These are phyloP conservation scores for Gallinago jamesoni DNA, from an alignment of 2,113 vertebrate species.

Conservation along the genomic window DNA sequence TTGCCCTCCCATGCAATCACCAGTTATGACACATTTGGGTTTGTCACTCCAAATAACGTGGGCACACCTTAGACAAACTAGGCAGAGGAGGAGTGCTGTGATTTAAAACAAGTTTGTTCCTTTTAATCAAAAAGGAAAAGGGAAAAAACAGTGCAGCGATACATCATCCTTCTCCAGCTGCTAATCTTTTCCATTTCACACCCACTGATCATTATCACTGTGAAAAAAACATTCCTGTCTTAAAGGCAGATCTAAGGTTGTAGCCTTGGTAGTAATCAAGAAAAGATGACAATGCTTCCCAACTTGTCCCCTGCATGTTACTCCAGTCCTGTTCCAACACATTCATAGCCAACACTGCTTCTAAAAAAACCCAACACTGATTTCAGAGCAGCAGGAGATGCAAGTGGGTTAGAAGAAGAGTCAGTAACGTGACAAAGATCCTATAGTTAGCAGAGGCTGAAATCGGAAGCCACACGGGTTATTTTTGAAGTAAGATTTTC, in stretches of 20 bases:
- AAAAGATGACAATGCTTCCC: background rate
- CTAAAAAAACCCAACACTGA: background rate
- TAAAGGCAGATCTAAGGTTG: constrained; percentile 51
- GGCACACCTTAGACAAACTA: constrained; percentile 55
- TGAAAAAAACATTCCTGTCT: constrained; percentile 11
- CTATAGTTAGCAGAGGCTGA: background rate
- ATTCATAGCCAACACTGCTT: background rate
- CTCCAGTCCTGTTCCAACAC: background rate
- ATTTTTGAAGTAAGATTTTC: background rate
- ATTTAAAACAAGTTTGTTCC: constrained; percentile 50
- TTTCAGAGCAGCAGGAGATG: background rate
- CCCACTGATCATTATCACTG: constrained; percentile 38
- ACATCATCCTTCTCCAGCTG: constrained; percentile 27
- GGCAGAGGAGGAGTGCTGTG: constrained; percentile 21
- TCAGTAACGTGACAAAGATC: background rate
- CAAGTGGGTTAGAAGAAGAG: accelerated
- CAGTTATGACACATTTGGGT: constrained; percentile 47
- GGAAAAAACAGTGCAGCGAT: constrained; percentile 4
- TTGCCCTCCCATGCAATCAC: constrained; percentile 50
- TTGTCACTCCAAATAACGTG: background rate
- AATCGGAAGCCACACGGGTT: background rate
- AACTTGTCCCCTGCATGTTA: background rate
- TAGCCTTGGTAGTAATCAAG: background rate
- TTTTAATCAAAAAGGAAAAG: constrained; percentile 57
- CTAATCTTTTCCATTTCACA: constrained; percentile 57